phyloP scores from a whole-genome alignment of 2,888 invertebrate genomes.

The Ariolimax columbianus region DNA sequence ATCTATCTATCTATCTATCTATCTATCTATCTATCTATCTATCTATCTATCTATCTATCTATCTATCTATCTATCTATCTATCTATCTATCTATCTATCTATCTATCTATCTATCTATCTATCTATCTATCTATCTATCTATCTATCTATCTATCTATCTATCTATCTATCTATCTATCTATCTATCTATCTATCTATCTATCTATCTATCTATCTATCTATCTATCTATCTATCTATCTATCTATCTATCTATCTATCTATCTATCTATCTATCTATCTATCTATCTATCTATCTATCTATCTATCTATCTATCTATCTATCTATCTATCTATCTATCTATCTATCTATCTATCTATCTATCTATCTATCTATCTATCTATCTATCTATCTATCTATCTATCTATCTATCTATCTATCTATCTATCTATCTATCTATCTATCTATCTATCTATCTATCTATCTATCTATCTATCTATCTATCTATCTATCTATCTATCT shows the following conservation, averaged over 20 bases:
- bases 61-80: conserved; percentile 22
- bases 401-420: conserved; percentile 16
- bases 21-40: conserved; percentile 14
- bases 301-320: conserved; percentile 5
- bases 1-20: conserved; percentile 9
- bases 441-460: neutral
- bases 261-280: neutral
- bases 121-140: conserved; percentile 14
- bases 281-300: conserved; percentile 4
- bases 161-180: neutral
- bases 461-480: neutral
- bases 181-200: neutral
- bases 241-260: neutral
- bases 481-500: neutral
- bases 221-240: conserved; percentile 1
- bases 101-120: conserved; percentile 8
- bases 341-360: conserved; percentile 10
- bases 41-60: conserved; percentile 1
- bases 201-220: conserved; percentile 6
- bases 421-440: conserved; percentile 10
- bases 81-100: conserved; percentile 17
- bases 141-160: conserved; percentile 6
- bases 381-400: conserved; percentile 16
- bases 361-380: neutral
- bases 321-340: neutral